Evolutionary conservation across 2,888 invertebrate species (phyloP), one percentile per base, ranked within the genome.

Genomic region (Acholoe squamosa): DNA sequence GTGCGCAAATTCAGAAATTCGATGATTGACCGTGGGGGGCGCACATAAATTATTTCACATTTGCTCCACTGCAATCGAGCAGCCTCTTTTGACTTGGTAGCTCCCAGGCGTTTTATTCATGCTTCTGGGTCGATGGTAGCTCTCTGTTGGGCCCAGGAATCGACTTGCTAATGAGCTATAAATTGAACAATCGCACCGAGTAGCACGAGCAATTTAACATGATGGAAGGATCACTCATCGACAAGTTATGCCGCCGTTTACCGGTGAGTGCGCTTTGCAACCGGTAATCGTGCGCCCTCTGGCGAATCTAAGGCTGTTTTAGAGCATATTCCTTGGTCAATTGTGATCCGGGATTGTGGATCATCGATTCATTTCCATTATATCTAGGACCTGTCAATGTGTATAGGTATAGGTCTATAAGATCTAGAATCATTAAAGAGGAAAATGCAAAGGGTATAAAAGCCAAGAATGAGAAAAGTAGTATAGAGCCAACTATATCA

Each of bases 1-100:
- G 84, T 84, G 43, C 84, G 84, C 84, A 84, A 84, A 84, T 84
- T 33, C 84, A 43, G 43, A 43, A 84, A 84, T 84, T 84, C 84
- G 84, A 84, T 84, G 28, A 5, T 19, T 25, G 77, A 3, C 34
- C 3, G 25, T 31, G 51, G 51, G 51, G 84, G 43, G 43, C 84
- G 3, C 14, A 51, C 43, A 84, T 84, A 25, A 84, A 84, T 84
- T 43, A 84, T 84, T 84, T 19, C 51, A 25, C 51, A 84, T 84
- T 84, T 84, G 43, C 84, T 84, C 43, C 43, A 3, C 43, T 5
- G 25, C n/a, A 25, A 71, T 71, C 31, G 71, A 71, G 71, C 71
- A 14, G 61, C 1, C 1, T 25, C 14, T 25, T 71, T 71, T 71
- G 71, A 61, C 61, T 7, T 3, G 7, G 61, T 0, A 19, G 61